Evolutionary conservation across 2,113 vertebrate genomes (phyloP).

Genomic region (Taxidea taxus): DNA sequence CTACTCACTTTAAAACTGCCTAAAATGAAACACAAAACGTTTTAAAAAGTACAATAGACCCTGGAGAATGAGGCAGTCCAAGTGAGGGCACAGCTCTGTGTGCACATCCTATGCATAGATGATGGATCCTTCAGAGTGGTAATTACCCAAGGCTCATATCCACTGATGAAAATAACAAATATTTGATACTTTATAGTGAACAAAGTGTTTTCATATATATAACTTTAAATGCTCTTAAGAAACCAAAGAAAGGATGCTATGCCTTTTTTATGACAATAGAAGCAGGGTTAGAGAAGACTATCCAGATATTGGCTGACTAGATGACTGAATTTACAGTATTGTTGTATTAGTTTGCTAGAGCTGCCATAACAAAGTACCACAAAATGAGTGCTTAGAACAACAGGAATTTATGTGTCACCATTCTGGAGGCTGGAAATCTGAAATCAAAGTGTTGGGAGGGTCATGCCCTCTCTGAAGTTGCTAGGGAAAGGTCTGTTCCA

Average conservation of each 20-base stretch:
- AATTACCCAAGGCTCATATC: neutral
- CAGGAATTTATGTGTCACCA: neutral
- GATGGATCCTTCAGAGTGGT: neutral
- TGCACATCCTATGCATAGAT: neutral
- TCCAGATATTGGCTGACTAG: neutral
- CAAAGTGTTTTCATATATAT: neutral
- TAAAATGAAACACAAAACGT: slow-evolving; percentile 6
- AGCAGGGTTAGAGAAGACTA: neutral
- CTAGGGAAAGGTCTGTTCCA: neutral
- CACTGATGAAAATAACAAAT: neutral
- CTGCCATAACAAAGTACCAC: neutral
- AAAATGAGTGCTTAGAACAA: neutral
- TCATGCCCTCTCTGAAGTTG: neutral
- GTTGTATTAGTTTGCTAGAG: neutral
- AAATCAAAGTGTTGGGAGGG: neutral
- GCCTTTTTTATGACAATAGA: neutral
- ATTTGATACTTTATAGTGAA: neutral
- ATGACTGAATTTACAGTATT: neutral
- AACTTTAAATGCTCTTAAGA: neutral
- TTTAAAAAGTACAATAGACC: neutral
- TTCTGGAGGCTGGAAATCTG: neutral
- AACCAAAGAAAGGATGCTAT: neutral
- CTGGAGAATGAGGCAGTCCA: neutral
- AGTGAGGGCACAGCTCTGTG: neutral
- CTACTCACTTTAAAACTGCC: slow-evolving; percentile 29